These are phyloP conservation scores for Micronisus gabar DNA, from an alignment of 2,113 vertebrate genomes.

Conservation along the genomic window DNA sequence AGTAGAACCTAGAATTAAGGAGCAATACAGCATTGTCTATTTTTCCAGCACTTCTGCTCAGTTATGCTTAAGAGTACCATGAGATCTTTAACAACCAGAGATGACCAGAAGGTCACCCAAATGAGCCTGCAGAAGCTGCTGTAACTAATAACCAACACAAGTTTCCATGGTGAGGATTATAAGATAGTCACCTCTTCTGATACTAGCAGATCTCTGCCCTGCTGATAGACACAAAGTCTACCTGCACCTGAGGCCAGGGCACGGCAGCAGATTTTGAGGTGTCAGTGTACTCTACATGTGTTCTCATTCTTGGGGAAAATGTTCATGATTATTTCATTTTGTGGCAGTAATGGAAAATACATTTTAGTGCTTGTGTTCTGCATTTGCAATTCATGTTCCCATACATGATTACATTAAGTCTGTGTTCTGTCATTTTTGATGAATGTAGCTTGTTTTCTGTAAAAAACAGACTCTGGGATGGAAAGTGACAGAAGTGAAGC, in stretches of 20 bases:
- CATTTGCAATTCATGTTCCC: constrained; percentile 98
- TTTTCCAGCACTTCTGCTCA: not conserved
- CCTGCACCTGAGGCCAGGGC: constrained; percentile 6
- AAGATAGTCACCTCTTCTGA: not conserved
- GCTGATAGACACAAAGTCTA: not conserved
- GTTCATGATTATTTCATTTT: constrained; percentile 95
- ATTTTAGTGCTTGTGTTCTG: constrained; percentile 70
- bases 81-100: not conserved
- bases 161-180: constrained; percentile 18
- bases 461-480: constrained; percentile 90
- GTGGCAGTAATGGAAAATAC: constrained; percentile 89
- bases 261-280: constrained; percentile 20
- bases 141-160: constrained; percentile 29
- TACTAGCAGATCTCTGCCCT: not conserved
- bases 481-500: constrained; percentile 93
- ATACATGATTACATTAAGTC: constrained; percentile 94
- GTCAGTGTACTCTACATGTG: constrained; percentile 68
- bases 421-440: constrained; percentile 96
- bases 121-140: not conserved
- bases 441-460: constrained; percentile 93
- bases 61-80: not conserved
- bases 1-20: not conserved
- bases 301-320: constrained; percentile 75
- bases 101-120: not conserved
- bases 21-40: not conserved